Evolutionary conservation across 2,113 vertebrate species (phyloP), one percentile per base, ranked within the genome.

Genomic region (Cephalopholis sonnerati): DNA sequence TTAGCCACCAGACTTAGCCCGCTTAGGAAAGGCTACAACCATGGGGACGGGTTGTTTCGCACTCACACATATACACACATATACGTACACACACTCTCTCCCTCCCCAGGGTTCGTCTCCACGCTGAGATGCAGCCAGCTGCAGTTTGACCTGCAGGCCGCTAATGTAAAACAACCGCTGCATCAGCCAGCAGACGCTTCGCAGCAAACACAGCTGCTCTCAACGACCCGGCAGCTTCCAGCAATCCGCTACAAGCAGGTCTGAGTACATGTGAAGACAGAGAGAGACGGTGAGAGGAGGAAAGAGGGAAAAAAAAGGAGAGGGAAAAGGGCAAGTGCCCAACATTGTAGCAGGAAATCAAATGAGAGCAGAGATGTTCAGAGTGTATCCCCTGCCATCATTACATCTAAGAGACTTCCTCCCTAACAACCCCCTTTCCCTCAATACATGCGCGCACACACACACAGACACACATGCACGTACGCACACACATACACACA

Each of bases 1-100:
- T 93, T 89, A 92, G 87, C 89, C 82, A 87, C 67, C 82, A 82
- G 92, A 91, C 90, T 88, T 92, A 91, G 90, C 88, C 80, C 83
- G 66, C 87, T 93, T 91, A 92, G 87, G 79, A 86, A 81, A 89
- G 91, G 91, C 90, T 91, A 86, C 64, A 86, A 55, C 91, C 89
- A 77, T 17, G 16, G 90, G 91, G 91, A 91, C 83, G 12, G 27
- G 63, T 10, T 75, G 71, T 57, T 72, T 79, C 61, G 77, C 46
- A 75, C 41, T 72, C 44, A 74, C 36, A 57, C 53, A 36, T 50
- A 29, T 44, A 70, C 29, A 20, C 16, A 65, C 27, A 76, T 67
- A 32, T 54, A 36, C 51, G 64, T 25, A n/a, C 16, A 61, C 24
- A 73, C 72, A 48, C 81, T 50, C 66, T 2, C 76, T 0, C 53